These are phyloP conservation scores for Lepisosteus osseus DNA, from an alignment of 2,113 vertebrate genomes.

Conservation along the genomic window DNA sequence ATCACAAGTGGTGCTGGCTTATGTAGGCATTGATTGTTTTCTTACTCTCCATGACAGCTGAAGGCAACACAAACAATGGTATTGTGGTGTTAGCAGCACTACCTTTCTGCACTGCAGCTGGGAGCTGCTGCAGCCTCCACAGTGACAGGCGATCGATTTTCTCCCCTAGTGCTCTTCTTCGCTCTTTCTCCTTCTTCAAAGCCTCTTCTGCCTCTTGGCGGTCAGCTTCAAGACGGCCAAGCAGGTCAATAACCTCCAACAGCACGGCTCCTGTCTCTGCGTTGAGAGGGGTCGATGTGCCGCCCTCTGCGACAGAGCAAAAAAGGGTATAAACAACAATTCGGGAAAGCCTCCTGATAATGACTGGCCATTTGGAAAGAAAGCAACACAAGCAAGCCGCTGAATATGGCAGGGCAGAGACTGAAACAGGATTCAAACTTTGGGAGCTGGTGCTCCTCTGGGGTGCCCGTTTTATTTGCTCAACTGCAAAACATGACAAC, in stretches of 20 bases:
- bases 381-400: too few relatives aligned
- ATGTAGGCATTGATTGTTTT: constrained; percentile 3
- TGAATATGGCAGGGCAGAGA: too few relatives aligned
- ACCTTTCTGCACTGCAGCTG: constrained; percentile 70
- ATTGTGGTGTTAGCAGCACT: constrained; percentile 15
- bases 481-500: too few relatives aligned
- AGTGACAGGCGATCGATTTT: constrained; percentile 65
- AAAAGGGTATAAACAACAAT: constrained; percentile 10
- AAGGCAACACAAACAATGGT: constrained; percentile 14
- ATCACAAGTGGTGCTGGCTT: not conserved
- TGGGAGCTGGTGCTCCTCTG: too few relatives aligned
- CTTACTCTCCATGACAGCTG: not conserved
- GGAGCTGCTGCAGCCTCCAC: constrained; percentile 71
- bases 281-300: constrained; percentile 50
- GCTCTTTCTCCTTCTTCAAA: constrained; percentile 63
- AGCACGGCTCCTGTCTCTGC: constrained; percentile 68
- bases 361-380: too few relatives aligned
- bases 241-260: constrained; percentile 68
- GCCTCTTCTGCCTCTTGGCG: constrained; percentile 68
- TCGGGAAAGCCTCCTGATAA: too few relatives aligned
- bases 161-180: constrained; percentile 48
- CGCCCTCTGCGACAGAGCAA: constrained; percentile 35
- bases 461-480: too few relatives aligned
- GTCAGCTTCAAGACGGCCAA: constrained; percentile 76
- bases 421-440: too few relatives aligned